These are phyloP conservation scores for Cassiopea xamachana DNA, from an alignment of 30 jellyfish, hydroid and myxozoan genomes.

Conservation along the genomic window DNA sequence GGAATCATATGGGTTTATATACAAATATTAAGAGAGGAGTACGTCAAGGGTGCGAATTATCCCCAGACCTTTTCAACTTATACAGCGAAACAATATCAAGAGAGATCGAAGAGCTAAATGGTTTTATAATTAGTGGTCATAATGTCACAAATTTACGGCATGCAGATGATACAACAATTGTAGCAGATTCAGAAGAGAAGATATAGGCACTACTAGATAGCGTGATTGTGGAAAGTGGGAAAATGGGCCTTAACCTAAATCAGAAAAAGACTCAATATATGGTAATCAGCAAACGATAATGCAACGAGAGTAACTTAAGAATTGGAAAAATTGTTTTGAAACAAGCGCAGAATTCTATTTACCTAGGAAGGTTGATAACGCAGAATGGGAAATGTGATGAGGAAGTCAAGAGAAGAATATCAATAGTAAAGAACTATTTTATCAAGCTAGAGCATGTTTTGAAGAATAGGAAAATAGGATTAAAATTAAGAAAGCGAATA, in stretches of 20 bases:
- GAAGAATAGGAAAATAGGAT: not conserved
- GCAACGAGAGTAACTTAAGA: constrained; percentile 6
- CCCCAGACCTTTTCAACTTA: constrained; percentile 39
- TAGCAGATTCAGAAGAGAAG: constrained; percentile 35
- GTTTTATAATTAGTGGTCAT: constrained; percentile 12
- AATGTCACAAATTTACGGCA: not conserved
- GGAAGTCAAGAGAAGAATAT: too few species aligned
- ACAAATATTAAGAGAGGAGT: constrained; percentile 35
- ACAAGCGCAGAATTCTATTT: too few species aligned
- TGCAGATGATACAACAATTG: constrained; percentile 43
- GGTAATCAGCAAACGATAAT: constrained; percentile 9
- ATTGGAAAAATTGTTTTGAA: not conserved
- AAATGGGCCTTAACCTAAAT: constrained; percentile 7
- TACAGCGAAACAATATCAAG: constrained; percentile 45
- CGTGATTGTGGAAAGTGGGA: constrained; percentile 26
- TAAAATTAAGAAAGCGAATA: not conserved
- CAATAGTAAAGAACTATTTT: too few species aligned
- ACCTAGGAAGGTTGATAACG: too few species aligned
- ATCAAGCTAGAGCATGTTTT: too few species aligned
- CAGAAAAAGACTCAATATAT: constrained; percentile 17
- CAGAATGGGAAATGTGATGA: too few species aligned
- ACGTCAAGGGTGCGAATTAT: constrained; percentile 43
- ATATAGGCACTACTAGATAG: constrained; percentile 14
- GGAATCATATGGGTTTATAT: not conserved
- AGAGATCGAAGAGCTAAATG: not conserved